Percentiles rank a stretch among this genome's conserved stretches.
Evolutionary conservation across 92 coral and sea anemone genomes (phyloP).

Genomic region (Metridium senile): DNA sequence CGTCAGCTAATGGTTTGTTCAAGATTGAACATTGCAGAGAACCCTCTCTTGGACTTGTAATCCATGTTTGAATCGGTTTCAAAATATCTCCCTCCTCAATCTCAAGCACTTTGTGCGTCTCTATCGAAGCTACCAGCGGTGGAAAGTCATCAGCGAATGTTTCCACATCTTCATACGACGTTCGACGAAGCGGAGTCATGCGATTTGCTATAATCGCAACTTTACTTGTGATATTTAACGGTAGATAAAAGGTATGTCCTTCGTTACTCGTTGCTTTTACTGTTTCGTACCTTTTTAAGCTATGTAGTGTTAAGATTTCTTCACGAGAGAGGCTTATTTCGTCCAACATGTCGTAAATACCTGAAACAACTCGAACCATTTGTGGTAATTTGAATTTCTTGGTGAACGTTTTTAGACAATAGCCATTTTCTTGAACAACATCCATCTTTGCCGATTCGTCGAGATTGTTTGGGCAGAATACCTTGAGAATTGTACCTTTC

Average conservation of each 20-base stretch:
- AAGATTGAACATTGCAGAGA: background rate
- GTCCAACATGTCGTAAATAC: constrained; percentile 22
- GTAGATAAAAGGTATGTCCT: constrained; percentile 24
- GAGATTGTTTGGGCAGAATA: background rate
- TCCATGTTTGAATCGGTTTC: background rate
- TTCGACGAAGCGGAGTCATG: background rate
- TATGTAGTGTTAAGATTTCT: constrained; percentile 31
- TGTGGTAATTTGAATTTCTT: constrained; percentile 21
- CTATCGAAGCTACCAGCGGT: constrained; percentile 1
- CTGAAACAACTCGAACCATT: constrained; percentile 27
- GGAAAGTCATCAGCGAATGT: constrained; percentile 17
- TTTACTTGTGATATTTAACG: constrained; percentile 17
- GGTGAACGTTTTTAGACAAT: background rate
- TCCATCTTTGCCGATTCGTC: background rate
- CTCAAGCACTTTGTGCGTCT: background rate
- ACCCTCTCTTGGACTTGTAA: background rate
- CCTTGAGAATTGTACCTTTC: background rate
- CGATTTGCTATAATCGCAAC: background rate
- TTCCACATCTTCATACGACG: background rate
- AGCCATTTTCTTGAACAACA: background rate
- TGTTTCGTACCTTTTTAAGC: constrained; percentile 16
- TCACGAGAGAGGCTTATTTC: constrained; percentile 21
- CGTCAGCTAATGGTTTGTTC: constrained; percentile 2
- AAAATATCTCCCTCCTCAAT: constrained; percentile 34
- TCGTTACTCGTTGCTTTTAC: constrained; percentile 25